Conservation (phyloP, 2,888 invertebrate species). For the Eulithis prunata region DNA sequence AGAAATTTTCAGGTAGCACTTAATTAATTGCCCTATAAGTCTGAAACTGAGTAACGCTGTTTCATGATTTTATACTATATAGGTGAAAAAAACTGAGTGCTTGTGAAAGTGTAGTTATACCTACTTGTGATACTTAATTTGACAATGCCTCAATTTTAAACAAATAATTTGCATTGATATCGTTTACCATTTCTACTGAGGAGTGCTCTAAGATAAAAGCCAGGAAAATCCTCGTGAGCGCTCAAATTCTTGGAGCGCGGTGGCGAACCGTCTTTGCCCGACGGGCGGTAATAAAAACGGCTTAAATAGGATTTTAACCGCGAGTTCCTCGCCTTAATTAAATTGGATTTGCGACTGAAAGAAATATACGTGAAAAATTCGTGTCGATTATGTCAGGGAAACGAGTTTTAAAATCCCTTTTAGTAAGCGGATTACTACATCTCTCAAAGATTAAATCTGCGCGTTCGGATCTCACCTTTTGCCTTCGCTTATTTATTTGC, state of each 20-base stretch:
- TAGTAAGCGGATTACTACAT: slow-evolving; percentile 69
- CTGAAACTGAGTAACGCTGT: too few relatives aligned
- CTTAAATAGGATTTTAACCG: slow-evolving; percentile 84
- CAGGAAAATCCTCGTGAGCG: slow-evolving; percentile 74
- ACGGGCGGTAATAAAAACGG: slow-evolving; percentile 84
- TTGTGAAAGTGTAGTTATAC: too few relatives aligned
- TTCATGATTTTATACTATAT: background rate
- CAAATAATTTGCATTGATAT: slow-evolving; percentile 74
- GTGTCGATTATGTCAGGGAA: slow-evolving; percentile 79
- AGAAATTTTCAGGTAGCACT: too few relatives aligned
- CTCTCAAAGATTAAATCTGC: slow-evolving; percentile 60
- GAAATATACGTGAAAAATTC: slow-evolving; percentile 83
- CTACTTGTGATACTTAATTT: slow-evolving; percentile 8
- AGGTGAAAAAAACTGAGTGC: background rate
- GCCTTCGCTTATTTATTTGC: slow-evolving; percentile 45
- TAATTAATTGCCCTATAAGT: too few relatives aligned
- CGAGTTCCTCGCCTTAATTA: slow-evolving; percentile 84
- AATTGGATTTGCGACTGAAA: slow-evolving; percentile 83
- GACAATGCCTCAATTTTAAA: slow-evolving; percentile 21
- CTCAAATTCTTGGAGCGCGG: slow-evolving; percentile 79
- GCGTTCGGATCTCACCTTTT: slow-evolving; percentile 49
- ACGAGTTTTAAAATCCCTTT: slow-evolving; percentile 74
- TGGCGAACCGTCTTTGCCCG: slow-evolving; percentile 81
- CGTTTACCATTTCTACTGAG: slow-evolving; percentile 68
- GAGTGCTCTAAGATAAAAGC: slow-evolving; percentile 73